phyloP scores from a whole-genome alignment of 2,888 invertebrate species.

The Anorthoa munda region DNA sequence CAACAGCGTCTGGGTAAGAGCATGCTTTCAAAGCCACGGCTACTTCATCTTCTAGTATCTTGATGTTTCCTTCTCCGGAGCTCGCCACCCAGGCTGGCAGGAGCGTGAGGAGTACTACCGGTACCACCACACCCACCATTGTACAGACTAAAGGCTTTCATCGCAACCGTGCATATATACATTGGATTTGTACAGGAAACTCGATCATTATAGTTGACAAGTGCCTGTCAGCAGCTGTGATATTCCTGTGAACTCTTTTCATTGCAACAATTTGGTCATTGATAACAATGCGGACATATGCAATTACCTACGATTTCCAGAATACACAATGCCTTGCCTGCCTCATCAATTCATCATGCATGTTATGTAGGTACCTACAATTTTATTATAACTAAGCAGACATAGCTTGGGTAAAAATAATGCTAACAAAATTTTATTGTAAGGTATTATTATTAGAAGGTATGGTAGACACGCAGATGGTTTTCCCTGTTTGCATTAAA shows the following conservation, averaged over 20 bases:
- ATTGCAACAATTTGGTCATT: constrained; percentile 38
- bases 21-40: constrained; percentile 81
- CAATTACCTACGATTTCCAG: constrained; percentile 11
- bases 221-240: constrained; percentile 70
- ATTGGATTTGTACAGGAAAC: constrained; percentile 77
- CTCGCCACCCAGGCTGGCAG: constrained; percentile 75
- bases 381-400: neutral
- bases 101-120: constrained; percentile 71
- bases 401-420: neutral
- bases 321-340: neutral
- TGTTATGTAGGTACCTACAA: neutral
- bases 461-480: neutral
- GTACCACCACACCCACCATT: constrained; percentile 73
- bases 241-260: constrained; percentile 56
- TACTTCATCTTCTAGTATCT: constrained; percentile 85
- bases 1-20: constrained; percentile 55
- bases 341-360: constrained; percentile 9
- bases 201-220: constrained; percentile 76
- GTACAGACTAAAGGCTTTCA: constrained; percentile 55
- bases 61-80: constrained; percentile 84
- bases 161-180: constrained; percentile 70
- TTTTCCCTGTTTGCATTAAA: constrained; percentile 5
- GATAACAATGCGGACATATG: constrained; percentile 37
- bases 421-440: neutral
- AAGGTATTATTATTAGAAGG: neutral